phyloP scores from a whole-genome alignment of 2,113 vertebrate species.

The Menura novaehollandiae region DNA sequence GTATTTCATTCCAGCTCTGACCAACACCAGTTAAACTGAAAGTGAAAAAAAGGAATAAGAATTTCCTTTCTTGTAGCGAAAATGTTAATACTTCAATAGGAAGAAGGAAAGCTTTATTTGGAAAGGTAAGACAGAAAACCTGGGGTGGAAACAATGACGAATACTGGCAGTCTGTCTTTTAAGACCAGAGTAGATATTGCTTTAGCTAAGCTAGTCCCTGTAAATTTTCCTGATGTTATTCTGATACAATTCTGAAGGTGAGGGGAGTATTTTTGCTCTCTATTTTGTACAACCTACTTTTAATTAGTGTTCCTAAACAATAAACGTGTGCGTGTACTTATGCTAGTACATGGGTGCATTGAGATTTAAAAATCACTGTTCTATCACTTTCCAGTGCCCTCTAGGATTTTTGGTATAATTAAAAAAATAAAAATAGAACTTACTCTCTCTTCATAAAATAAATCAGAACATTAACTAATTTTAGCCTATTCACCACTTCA shows the following conservation, averaged over 20 bases:
- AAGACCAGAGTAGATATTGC: neutral
- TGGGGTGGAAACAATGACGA: neutral
- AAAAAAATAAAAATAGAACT: neutral
- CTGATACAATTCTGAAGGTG: neutral
- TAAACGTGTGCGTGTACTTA: neutral
- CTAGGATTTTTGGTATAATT: neutral
- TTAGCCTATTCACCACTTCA: neutral
- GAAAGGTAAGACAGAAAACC: neutral
- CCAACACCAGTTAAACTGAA: neutral
- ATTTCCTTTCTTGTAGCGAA: neutral
- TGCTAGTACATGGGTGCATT: neutral
- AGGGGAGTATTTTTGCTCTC: neutral
- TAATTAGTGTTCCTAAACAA: neutral
- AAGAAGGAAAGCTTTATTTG: neutral
- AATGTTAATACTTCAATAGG: neutral
- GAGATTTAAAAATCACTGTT: neutral
- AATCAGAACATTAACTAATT: neutral
- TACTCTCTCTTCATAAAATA: neutral
- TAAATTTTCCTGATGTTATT: neutral
- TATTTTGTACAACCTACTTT: neutral
- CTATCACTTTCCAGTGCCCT: neutral
- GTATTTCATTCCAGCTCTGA: neutral
- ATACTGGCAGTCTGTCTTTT: neutral
- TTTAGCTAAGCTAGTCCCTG: neutral
- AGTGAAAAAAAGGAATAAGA: neutral